Conservation (phyloP, 2,113 vertebrate genomes). For the Callorhinus ursinus region DNA sequence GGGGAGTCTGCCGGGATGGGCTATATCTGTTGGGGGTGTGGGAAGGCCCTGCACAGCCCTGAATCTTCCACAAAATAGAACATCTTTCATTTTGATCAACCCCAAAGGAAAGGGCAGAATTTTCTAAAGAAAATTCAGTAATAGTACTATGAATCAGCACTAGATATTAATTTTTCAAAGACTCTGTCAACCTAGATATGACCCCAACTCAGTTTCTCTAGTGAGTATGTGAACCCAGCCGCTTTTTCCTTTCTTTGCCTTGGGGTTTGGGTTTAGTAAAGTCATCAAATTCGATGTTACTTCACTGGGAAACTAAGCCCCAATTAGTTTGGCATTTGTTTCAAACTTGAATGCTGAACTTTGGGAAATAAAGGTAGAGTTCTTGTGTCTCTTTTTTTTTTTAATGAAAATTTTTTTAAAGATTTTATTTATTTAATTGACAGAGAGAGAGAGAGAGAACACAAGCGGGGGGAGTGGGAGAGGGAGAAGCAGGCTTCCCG, state of each 20-base stretch:
- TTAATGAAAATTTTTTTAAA: too few species aligned
- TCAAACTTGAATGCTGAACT: slow-evolving; percentile 11
- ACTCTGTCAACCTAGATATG: background rate
- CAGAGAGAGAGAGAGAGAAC: too few species aligned
- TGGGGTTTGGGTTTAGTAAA: slow-evolving; percentile 13
- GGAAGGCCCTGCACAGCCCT: background rate
- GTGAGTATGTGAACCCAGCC: background rate
- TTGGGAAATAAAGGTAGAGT: background rate
- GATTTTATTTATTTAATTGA: too few species aligned
- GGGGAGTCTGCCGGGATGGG: background rate
- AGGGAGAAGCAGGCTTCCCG: too few species aligned
- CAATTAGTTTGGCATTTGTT: slow-evolving; percentile 18
- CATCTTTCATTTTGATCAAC: slow-evolving; percentile 37
- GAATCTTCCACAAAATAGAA: background rate
- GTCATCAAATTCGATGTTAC: background rate
- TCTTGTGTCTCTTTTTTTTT: background rate
- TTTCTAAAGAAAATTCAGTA: background rate
- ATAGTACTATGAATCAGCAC: background rate
- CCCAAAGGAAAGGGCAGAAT: background rate
- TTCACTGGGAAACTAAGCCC: background rate
- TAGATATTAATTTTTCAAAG: background rate
- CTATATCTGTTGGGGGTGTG: background rate
- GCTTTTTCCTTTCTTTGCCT: background rate
- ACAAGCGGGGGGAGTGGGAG: too few species aligned
- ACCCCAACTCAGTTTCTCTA: background rate